These are phyloP conservation scores for Iselma pallidipennis DNA, from an alignment of 2,888 invertebrate species.

Conservation along the genomic window DNA sequence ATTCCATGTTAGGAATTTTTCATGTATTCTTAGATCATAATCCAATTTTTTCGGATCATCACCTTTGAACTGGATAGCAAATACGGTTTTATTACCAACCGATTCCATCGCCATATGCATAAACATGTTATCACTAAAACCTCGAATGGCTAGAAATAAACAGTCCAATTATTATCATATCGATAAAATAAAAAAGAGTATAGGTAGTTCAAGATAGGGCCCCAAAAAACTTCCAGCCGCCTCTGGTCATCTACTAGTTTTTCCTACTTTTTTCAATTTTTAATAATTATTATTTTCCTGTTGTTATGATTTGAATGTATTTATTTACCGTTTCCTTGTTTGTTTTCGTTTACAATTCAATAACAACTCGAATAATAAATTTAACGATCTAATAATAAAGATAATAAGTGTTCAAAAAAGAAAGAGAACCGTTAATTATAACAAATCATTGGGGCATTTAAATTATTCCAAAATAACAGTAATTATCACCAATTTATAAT, in stretches of 20 bases:
- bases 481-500: slow-evolving; percentile 41
- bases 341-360: too few relatives aligned
- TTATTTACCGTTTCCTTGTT: too few relatives aligned
- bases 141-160: background rate
- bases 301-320: too few relatives aligned
- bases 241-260: too few relatives aligned
- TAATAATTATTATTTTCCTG: too few relatives aligned
- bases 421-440: too few relatives aligned
- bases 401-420: too few relatives aligned
- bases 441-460: too few relatives aligned
- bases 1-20: slow-evolving; percentile 36
- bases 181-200: background rate
- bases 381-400: too few relatives aligned
- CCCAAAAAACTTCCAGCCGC: too few relatives aligned
- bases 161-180: background rate
- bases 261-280: too few relatives aligned
- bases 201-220: background rate
- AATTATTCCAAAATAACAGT: slow-evolving; percentile 47
- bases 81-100: background rate
- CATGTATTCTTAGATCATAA: slow-evolving; percentile 45
- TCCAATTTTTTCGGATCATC: slow-evolving; percentile 36
- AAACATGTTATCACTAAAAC: slow-evolving; percentile 4
- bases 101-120: background rate
- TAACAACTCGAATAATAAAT: too few relatives aligned
- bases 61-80: background rate